Percentiles rank a stretch among this genome's conserved stretches.
Conservation (phyloP, 2,888 invertebrate genomes). For the Rotaria macrura region DNA sequence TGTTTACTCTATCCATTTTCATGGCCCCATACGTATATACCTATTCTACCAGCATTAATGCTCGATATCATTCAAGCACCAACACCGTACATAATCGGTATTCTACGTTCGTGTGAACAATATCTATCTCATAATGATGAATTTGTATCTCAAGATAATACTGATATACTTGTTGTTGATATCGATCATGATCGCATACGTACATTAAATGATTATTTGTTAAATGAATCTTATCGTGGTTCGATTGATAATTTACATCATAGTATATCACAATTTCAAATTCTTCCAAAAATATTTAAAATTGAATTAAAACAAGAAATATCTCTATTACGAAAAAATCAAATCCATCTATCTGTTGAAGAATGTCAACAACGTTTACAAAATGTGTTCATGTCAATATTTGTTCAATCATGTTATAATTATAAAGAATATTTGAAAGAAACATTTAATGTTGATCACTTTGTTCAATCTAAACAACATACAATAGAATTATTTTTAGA, state of each 20-base stretch:
- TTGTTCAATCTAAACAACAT: not conserved
- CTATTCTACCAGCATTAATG: slow-evolving; percentile 77
- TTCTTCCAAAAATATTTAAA: slow-evolving; percentile 16
- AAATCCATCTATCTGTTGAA: not conserved
- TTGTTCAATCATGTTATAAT: slow-evolving; percentile 12
- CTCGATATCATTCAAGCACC: slow-evolving; percentile 88
- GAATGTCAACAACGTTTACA: slow-evolving; percentile 3
- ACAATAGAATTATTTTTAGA: slow-evolving; percentile 62
- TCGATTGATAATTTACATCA: not conserved
- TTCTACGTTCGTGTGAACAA: slow-evolving; percentile 45
- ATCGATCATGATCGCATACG: slow-evolving; percentile 14
- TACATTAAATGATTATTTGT: not conserved
- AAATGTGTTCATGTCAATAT: not conserved
- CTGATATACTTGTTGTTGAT: slow-evolving; percentile 30
- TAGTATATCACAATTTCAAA: not conserved
- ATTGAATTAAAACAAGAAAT: not conserved
- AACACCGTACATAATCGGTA: slow-evolving; percentile 88
- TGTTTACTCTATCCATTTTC: slow-evolving; percentile 88
- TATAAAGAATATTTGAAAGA: not conserved
- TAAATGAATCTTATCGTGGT: not conserved
- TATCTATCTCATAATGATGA: not conserved
- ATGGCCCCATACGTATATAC: slow-evolving; percentile 85
- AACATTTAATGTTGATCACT: not conserved
- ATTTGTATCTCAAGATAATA: slow-evolving; percentile 19
- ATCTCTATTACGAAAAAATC: not conserved